Conservation (phyloP, 2,888 invertebrate genomes). For the Athetis lepigone region DNA sequence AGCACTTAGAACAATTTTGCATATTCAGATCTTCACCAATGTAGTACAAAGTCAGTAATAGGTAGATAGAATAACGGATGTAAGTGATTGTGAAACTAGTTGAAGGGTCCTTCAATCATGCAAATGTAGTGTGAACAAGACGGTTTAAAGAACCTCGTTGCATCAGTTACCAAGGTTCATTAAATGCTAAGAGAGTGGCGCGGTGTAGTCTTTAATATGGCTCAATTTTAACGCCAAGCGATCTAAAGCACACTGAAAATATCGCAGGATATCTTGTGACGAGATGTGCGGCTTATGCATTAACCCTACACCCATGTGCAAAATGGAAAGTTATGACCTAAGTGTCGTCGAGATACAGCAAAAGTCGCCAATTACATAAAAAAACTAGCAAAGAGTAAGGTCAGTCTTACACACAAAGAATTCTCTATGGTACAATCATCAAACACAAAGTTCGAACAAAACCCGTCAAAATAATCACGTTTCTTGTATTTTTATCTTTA, state of each 20-base stretch:
- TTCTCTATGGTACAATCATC: no score
- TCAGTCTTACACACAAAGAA: no score
- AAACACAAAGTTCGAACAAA: no score
- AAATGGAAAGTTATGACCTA: no score
- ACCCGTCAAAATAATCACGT: no score
- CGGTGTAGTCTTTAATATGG: no score
- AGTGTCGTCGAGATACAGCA: no score
- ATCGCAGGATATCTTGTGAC: background rate
- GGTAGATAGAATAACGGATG: constrained; percentile 24
- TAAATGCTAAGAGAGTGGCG: background rate
- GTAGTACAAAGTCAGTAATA: background rate
- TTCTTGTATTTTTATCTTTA: no score
- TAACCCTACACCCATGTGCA: no score
- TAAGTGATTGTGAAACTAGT: constrained; percentile 20
- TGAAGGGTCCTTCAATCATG: constrained; percentile 14
- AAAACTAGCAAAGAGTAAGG: no score
- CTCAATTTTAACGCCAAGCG: no score
- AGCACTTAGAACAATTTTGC: background rate
- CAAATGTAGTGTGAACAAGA: constrained; percentile 23
- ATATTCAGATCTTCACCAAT: background rate
- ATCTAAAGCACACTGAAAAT: background rate
- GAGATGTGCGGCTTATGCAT: background rate
- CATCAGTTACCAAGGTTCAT: constrained; percentile 3
- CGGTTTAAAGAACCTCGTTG: constrained; percentile 4
- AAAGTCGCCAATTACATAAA: no score